Evolutionary conservation across 2,797 vertebrate genomes (phyloP), one percentile per base, ranked within the genome.

Genomic region (Hyperoplus immaculatus): DNA sequence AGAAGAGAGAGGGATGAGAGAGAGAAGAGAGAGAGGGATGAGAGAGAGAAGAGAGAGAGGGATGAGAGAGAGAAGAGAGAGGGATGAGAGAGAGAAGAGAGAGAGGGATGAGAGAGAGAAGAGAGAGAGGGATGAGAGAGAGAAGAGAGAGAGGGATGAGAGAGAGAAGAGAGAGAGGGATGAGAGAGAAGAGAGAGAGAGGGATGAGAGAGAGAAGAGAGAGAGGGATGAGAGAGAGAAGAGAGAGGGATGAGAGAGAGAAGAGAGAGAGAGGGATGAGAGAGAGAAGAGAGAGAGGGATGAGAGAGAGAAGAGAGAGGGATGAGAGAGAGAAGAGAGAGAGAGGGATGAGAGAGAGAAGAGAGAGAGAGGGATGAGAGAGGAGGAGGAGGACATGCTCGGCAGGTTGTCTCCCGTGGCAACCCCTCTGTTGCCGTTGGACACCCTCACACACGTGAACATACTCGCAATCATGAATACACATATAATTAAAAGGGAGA

Each of bases 401-500:
- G 69, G 84, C 75, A 82, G 88, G 76, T 81, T 85, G 88, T 92
- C 87, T 94, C 93, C 91, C 87, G 63, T 89, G 87, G 90, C 88
- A 93, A 93, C 90, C 78, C 29, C 64, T 75, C 73, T 82, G 87
- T 89, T 86, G 77, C 90, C 46, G 67, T 68, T 70, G 78, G 80
- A 87, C 79, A 65, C 79, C 49, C 63, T 36, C 45, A 42, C 16
- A 36, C 10, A 59, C 60, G 47, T 39, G 14, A 41, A 60, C 41
- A 55, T 71, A 75, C 72, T 74, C 76, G 43, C 50, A 42, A 16
- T 16, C 51, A 90, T 93, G 85, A 94, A 95, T 93, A 93, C 93
- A 93, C 89, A 88, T 88, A 77, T 69, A 72, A 69, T 76, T 72
- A 80, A 89, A 78, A 80, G 60, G 61, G 72, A 77, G 58, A 84